Percentiles rank a stretch among this genome's conserved stretches.
Evolutionary conservation across 1,140 invertebrate genomes (phyloP).

Genomic region (Brachionus sp.): DNA sequence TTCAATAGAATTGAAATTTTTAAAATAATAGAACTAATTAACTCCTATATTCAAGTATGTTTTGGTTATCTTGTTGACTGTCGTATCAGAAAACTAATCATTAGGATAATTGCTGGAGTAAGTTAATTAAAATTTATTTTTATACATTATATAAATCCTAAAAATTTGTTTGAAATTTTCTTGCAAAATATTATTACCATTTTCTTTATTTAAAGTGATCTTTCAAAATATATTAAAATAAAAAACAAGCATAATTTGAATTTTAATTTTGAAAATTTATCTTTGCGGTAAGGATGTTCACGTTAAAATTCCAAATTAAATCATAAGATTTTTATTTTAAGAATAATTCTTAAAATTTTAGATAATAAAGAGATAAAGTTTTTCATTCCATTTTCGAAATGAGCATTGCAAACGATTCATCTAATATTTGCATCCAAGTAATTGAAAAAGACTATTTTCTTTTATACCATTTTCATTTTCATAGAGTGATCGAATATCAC

Average conservation of each 20-base stretch:
- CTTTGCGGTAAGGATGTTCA: background rate
- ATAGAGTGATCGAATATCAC: background rate
- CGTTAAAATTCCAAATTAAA: background rate
- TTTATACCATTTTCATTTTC: background rate
- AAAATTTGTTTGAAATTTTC: background rate
- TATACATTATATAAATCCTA: too few relatives aligned
- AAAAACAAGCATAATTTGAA: background rate
- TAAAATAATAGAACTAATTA: too few relatives aligned
- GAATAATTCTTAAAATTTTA: background rate
- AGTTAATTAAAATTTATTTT: background rate
- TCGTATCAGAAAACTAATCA: too few relatives aligned
- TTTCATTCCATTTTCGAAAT: background rate
- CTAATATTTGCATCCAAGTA: background rate
- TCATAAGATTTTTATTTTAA: background rate
- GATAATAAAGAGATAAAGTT: background rate
- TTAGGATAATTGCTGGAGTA: too few relatives aligned
- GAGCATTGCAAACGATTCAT: background rate
- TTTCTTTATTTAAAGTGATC: background rate
- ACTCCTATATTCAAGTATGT: too few relatives aligned
- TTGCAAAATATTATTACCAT: background rate
- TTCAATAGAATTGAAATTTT: too few relatives aligned
- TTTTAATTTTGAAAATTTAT: background rate
- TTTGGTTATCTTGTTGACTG: too few relatives aligned
- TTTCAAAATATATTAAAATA: constrained; percentile 13
- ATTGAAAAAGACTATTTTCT: background rate